phyloP scores from a whole-genome alignment of 2,113 vertebrate genomes.

The Polypterus bichir region DNA sequence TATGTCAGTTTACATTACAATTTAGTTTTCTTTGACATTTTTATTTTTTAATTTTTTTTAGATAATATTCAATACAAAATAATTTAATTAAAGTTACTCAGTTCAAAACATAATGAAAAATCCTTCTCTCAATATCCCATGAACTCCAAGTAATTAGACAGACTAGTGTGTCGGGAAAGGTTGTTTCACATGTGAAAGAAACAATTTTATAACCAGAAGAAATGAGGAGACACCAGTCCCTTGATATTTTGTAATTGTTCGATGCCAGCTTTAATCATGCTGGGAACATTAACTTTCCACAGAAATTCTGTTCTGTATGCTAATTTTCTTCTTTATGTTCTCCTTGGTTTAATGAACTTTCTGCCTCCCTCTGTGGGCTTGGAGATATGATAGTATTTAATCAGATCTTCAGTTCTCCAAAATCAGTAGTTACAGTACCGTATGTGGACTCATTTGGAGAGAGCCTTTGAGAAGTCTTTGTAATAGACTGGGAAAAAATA shows the following conservation, averaged over 20 bases:
- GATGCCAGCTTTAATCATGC: constrained; percentile 5
- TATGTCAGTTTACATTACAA: neutral
- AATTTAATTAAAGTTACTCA: neutral
- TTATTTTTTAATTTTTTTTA: neutral
- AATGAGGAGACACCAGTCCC: neutral
- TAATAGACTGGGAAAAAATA: no score
- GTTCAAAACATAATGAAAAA: neutral
- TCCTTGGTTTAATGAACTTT: constrained; percentile 6
- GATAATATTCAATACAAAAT: no score
- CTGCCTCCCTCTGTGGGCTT: constrained; percentile 2
- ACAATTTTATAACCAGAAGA: constrained; percentile 1
- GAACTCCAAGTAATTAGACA: neutral
- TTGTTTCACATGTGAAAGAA: neutral
- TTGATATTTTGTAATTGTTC: constrained; percentile 3
- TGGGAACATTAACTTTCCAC: constrained; percentile 5
- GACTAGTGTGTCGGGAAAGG: neutral
- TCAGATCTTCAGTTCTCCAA: neutral
- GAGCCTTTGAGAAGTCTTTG: no score
- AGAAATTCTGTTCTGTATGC: constrained; percentile 5
- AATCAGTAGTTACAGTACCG: no score
- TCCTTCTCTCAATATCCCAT: neutral
- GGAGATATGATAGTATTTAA: neutral
- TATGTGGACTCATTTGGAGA: neutral
- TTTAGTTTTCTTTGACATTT: neutral
- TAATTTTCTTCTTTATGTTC: constrained; percentile 1